These are phyloP conservation scores for Urosaurus nigricauda DNA, from an alignment of 2,797 vertebrate genomes.

Conservation along the genomic window DNA sequence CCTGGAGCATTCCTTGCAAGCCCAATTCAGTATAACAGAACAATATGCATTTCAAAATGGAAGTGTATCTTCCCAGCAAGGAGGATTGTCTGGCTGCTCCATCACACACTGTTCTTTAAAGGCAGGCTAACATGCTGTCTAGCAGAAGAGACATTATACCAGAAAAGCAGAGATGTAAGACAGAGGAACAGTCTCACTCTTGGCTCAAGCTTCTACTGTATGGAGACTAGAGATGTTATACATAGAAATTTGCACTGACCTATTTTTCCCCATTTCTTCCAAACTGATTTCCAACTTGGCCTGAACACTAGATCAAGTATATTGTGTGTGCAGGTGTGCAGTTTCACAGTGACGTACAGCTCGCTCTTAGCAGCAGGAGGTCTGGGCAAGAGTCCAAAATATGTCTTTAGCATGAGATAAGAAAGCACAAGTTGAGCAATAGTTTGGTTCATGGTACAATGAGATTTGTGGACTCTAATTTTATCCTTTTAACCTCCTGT, in stretches of 20 bases:
- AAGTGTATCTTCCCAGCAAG: neutral
- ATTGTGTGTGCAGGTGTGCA: neutral
- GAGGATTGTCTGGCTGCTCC: neutral
- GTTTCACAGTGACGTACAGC: neutral
- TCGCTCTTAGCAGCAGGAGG: neutral
- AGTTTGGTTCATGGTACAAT: neutral
- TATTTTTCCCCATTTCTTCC: neutral
- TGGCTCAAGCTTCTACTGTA: neutral
- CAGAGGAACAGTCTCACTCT: no score
- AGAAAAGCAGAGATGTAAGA: neutral
- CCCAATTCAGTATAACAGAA: neutral
- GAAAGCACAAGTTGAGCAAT: slow-evolving; percentile 2
- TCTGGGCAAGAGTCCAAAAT: slow-evolving; percentile 10
- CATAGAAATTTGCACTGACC: neutral
- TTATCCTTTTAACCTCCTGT: neutral
- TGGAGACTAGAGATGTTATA: neutral
- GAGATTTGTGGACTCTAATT: neutral
- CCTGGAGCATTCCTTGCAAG: neutral
- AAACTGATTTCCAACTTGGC: neutral
- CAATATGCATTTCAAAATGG: neutral
- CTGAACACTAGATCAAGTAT: neutral
- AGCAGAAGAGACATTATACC: neutral
- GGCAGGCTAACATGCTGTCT: neutral
- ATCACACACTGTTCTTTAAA: neutral
- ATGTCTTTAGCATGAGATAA: neutral